These are phyloP conservation scores for Chaunax sp. DNA, from an alignment of 2,797 vertebrate genomes.

Conservation along the genomic window DNA sequence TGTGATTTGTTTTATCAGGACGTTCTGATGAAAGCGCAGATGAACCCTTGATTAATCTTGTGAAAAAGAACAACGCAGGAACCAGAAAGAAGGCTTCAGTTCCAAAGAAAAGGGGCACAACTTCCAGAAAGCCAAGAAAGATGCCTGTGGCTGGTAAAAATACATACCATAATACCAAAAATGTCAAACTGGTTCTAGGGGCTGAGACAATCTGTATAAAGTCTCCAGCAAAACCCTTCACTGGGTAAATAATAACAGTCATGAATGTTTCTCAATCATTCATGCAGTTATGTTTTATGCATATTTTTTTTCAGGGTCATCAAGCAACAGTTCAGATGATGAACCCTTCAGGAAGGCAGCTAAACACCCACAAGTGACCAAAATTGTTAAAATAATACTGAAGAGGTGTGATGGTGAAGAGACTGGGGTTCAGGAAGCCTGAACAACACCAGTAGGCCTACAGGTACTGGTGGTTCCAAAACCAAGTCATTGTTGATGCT, in stretches of 20 bases:
- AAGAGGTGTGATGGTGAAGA: slow-evolving; percentile 66
- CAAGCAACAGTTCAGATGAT: slow-evolving; percentile 51
- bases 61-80: slow-evolving; percentile 37
- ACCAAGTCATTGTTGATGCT: neutral
- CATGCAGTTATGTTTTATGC: neutral
- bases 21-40: slow-evolving; percentile 59
- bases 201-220: neutral
- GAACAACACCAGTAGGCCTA: neutral
- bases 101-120: slow-evolving; percentile 16
- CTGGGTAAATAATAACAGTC: neutral
- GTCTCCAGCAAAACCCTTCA: neutral
- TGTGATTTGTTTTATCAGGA: slow-evolving; percentile 41
- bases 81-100: slow-evolving; percentile 23
- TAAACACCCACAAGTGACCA: slow-evolving; percentile 66
- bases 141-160: slow-evolving; percentile 28
- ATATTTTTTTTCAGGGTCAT: slow-evolving; percentile 21
- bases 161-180: neutral
- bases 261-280: neutral
- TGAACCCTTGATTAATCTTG: slow-evolving; percentile 50
- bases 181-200: neutral
- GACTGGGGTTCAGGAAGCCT: neutral
- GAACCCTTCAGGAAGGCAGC: slow-evolving; percentile 38
- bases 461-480: slow-evolving; percentile 34
- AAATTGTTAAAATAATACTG: slow-evolving; percentile 63
- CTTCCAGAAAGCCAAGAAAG: slow-evolving; percentile 32